Conservation (phyloP, 2,797 vertebrate species). For the Propithecus perrieri region DNA sequence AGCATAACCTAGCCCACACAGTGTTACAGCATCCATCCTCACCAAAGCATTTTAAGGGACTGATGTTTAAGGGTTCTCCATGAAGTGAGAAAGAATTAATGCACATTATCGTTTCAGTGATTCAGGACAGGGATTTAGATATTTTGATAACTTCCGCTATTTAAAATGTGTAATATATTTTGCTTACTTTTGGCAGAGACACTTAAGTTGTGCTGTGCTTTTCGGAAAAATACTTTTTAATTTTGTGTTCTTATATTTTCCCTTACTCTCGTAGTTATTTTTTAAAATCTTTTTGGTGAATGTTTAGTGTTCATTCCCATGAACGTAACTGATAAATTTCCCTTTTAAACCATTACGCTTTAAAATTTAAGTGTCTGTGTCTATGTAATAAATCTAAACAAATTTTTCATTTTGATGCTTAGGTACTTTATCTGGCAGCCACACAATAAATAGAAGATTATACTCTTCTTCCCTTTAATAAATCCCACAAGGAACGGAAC, state of each 20-base stretch:
- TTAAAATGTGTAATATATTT: not conserved
- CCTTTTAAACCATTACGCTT: not conserved
- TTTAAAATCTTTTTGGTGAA: not conserved
- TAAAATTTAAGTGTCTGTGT: not conserved
- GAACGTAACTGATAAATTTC: not conserved
- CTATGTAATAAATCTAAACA: not conserved
- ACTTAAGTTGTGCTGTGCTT: not conserved
- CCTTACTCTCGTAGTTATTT: not conserved
- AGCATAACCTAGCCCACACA: not conserved
- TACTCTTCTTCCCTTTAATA: slow-evolving; percentile 41
- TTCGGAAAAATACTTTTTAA: slow-evolving; percentile 23
- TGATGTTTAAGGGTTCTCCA: not conserved
- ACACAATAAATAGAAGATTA: not conserved
- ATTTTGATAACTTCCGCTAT: not conserved
- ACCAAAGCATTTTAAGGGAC: not conserved
- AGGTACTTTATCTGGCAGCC: slow-evolving; percentile 45
- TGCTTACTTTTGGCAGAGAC: not conserved
- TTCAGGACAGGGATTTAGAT: not conserved
- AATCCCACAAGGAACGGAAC: slow-evolving; percentile 39
- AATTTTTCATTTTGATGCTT: not conserved
- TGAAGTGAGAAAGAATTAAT: not conserved
- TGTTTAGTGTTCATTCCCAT: not conserved
- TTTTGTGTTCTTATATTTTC: not conserved
- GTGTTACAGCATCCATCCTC: not conserved
- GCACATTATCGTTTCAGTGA: not conserved